Percentiles rank a stretch among this genome's conserved stretches.
Conservation (phyloP, 2,888 invertebrate genomes). For the Punctoribates punctum region DNA sequence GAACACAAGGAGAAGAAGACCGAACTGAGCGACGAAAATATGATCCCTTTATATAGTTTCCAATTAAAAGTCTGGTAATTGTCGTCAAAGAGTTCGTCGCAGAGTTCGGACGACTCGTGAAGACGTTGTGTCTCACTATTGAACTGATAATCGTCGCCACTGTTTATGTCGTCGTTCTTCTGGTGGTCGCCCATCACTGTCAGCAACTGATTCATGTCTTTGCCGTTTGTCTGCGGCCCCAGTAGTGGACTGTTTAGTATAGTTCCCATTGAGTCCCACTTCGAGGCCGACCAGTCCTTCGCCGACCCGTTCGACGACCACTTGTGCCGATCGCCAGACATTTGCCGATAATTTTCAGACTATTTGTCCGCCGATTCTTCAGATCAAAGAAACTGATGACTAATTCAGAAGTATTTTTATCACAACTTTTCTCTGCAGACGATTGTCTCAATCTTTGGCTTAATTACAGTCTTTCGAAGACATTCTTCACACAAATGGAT, state of each 20-base stretch:
- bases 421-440: no score
- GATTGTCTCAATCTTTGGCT: no score
- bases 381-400: no score
- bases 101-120: conserved; percentile 12
- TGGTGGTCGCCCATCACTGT: not conserved
- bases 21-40: conserved; percentile 62
- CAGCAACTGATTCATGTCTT: conserved; percentile 3
- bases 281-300: not conserved
- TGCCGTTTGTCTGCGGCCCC: not conserved
- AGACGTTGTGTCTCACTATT: conserved; percentile 11
- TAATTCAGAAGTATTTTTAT: no score
- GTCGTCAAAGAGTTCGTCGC: conserved; percentile 27
- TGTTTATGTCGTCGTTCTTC: not conserved
- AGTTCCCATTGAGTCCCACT: conserved; percentile 29
- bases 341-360: not conserved
- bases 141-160: conserved; percentile 3
- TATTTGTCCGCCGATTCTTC: no score
- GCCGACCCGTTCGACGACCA: not conserved
- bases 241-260: conserved; percentile 8
- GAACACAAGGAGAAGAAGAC: conserved; percentile 85
- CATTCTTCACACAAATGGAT: no score
- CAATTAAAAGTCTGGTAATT: conserved; percentile 2
- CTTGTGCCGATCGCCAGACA: not conserved
- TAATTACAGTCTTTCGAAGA: no score
- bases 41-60: conserved; percentile 46